Conservation (phyloP, 2,113 vertebrate species). For the Pampusana beccarii region DNA sequence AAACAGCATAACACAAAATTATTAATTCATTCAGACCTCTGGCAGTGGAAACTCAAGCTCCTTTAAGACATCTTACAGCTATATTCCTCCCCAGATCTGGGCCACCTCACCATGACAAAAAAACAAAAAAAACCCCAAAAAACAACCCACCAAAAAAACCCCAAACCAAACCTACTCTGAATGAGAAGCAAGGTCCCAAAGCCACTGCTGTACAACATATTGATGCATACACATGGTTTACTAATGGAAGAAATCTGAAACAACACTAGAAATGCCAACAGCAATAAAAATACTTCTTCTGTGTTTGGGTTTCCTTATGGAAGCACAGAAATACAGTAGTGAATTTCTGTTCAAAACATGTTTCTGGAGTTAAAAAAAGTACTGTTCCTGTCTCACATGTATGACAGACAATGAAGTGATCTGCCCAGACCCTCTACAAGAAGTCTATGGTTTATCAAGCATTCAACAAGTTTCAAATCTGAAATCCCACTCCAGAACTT, state of each 20-base stretch:
- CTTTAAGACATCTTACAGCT: neutral
- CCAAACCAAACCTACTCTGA: neutral
- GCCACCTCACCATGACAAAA: neutral
- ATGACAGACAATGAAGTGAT: neutral
- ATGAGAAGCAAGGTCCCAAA: neutral
- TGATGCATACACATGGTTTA: neutral
- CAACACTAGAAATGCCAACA: neutral
- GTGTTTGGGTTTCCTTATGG: neutral
- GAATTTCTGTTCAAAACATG: neutral
- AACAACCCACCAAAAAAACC: too few relatives aligned
- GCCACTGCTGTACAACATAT: neutral
- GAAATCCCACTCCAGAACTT: neutral
- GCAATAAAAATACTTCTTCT: neutral
- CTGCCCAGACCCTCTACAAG: neutral
- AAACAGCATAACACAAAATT: neutral
- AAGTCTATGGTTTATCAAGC: neutral
- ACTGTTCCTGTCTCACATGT: neutral
- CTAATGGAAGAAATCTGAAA: neutral
- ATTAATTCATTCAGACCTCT: neutral
- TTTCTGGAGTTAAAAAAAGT: neutral
- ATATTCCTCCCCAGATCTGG: neutral
- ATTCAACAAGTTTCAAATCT: neutral
- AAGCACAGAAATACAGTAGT: neutral
- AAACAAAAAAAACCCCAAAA: neutral
- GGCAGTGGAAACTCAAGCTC: neutral